A percentile compares a stretch with the other conserved stretches of the same genome.
These are phyloP conservation scores for Eretmocerus hayati DNA, from an alignment of 2,888 invertebrate genomes.

Conservation along the genomic window DNA sequence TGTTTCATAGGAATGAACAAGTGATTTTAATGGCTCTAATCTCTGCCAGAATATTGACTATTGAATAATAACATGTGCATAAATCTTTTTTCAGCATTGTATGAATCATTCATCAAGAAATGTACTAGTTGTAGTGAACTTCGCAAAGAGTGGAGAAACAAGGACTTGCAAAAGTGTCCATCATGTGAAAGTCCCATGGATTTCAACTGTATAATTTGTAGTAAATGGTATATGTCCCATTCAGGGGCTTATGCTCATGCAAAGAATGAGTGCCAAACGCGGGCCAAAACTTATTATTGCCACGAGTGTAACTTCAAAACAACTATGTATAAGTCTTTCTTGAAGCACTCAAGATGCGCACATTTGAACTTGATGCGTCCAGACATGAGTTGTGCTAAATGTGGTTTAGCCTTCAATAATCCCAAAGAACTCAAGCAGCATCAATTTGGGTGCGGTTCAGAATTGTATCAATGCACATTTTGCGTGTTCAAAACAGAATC, in stretches of 20 bases:
- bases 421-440: not conserved
- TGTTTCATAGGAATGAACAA: no score
- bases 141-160: no score
- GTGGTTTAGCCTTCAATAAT: not conserved
- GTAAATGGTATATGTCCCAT: conserved; percentile 7
- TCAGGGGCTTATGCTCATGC: conserved; percentile 4
- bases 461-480: conserved; percentile 5
- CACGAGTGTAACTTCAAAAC: conserved; percentile 6
- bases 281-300: not conserved
- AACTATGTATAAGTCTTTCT: not conserved
- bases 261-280: conserved; percentile 4
- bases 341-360: not conserved
- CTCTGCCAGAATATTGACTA: no score
- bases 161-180: not conserved
- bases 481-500: conserved; percentile 5
- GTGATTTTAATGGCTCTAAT: no score
- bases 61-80: no score
- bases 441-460: not conserved
- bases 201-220: conserved; percentile 10
- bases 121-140: no score
- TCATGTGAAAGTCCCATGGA: not conserved
- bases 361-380: not conserved
- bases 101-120: no score
- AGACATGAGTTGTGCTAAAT: not conserved
- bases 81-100: no score